Base-by-base conservation (phyloP, 2,113 vertebrate genomes). In the Danionella cerebrum region DNA sequence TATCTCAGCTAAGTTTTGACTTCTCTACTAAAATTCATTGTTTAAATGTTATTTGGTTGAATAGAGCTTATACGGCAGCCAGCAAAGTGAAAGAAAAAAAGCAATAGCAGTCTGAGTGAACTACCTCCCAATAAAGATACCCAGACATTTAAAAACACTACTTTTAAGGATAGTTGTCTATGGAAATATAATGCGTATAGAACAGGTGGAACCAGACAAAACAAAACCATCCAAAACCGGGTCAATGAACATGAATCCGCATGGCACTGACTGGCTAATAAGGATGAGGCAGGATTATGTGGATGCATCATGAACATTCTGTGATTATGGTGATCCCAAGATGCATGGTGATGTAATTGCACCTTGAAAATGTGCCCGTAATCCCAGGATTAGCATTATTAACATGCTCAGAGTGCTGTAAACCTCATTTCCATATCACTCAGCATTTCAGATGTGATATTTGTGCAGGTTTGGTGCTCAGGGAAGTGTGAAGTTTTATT, bases 301-400 rank as follows among this genome's bases (percentile, higher is more conserved):
- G 29, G 42, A 73, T 63, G 67, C 65, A 57, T 65, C 65, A 68
- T 48, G 41, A 68, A 60, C 47, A 75, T 75, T 79, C 76, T 72
- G 52, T 77, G 75, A 75, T 78, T 75, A 70, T 67, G 62, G 67
- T 66, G 74, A 76, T 80, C 65, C 65, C 47, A 52, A 55, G 52
- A 67, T 69, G 70, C 74, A 65, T 31, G 22, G 69, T 78, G 74
- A 78, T 79, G 72, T 82, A 80, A 82, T 79, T 77, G 77, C 74
- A 80, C 78, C 78, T 72, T 79, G 74, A 75, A 77, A 78, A 78
- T 73, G 53, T 67, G 65, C 76, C 76, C 65, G 65, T 78, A 77
- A 78, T 79, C 78, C 76, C 57, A 63, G 78, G 78, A 74, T 82
- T 82, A 82, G 72, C 69, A 71, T 76, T 76, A 81, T 79, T 81